Evolutionary conservation across 2,797 vertebrate genomes (phyloP).

Genomic region (Enteromius afrohamiltoni): DNA sequence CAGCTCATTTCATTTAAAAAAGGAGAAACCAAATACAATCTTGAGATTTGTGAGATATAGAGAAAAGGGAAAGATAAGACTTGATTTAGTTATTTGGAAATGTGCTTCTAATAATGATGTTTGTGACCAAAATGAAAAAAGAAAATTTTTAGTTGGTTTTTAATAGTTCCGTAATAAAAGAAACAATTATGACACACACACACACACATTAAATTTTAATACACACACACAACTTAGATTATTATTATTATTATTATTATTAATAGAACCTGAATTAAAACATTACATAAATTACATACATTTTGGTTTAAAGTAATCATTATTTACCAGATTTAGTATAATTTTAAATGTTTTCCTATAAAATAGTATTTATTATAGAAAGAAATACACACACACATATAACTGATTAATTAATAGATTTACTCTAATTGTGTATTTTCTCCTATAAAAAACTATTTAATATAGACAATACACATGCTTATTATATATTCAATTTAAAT

Average conservation of each 20-base stretch:
- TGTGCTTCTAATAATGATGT: background rate
- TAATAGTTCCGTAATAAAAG: background rate
- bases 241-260: no score
- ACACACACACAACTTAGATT: no score
- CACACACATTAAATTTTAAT: no score
- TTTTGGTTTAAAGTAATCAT: no score
- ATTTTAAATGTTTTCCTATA: no score
- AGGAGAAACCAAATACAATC: background rate
- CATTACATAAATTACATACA: no score
- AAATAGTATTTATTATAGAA: no score
- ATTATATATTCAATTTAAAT: background rate
- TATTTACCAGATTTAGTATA: no score
- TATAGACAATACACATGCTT: background rate
- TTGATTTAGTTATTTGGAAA: constrained; percentile 1
- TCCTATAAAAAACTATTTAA: background rate
- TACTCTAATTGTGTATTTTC: background rate
- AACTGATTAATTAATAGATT: no score
- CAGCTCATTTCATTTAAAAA: background rate
- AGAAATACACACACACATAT: no score
- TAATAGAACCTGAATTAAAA: no score
- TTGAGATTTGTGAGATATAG: background rate
- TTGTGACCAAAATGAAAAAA: background rate
- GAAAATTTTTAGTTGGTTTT: background rate
- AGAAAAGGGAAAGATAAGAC: background rate
- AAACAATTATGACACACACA: no score